Conservation (phyloP, 2,113 vertebrate species). For the Paracanthobrama guichenoti region DNA sequence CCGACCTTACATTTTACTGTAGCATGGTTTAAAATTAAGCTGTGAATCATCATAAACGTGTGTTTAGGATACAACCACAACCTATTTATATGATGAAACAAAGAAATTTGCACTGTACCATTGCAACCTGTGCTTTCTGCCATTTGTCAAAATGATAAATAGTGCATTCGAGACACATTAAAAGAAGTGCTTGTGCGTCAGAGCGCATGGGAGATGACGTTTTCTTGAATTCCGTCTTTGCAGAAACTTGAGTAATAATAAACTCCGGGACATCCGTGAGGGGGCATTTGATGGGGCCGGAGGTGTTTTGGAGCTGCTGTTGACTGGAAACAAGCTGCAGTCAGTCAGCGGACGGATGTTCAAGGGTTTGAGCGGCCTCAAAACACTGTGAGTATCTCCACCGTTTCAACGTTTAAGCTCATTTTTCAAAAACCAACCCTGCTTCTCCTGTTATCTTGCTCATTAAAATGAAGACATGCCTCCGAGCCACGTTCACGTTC, state of each 20-base stretch:
- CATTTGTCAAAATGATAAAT: slow-evolving; percentile 23
- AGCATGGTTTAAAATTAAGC: slow-evolving; percentile 51
- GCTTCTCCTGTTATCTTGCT: not conserved
- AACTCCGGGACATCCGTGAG: slow-evolving; percentile 91
- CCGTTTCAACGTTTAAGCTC: not conserved
- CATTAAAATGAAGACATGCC: not conserved
- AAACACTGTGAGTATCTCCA: slow-evolving; percentile 86
- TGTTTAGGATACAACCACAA: slow-evolving; percentile 30
- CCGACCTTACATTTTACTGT: slow-evolving; percentile 43
- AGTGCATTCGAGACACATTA: not conserved
- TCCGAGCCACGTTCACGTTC: not conserved
- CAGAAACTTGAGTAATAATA: slow-evolving; percentile 96
- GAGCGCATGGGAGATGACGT: not conserved
- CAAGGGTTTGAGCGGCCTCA: slow-evolving; percentile 85
- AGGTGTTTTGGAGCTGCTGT: slow-evolving; percentile 86
- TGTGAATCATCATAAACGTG: slow-evolving; percentile 49
- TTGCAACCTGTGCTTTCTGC: not conserved
- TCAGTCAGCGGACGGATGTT: slow-evolving; percentile 87
- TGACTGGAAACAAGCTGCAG: slow-evolving; percentile 92
- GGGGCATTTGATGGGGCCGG: slow-evolving; percentile 86
- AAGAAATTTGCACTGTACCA: not conserved
- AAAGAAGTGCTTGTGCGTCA: not conserved
- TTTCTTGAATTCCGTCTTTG: slow-evolving; percentile 16
- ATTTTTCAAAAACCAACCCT: not conserved
- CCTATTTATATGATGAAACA: slow-evolving; percentile 27